These are phyloP conservation scores for Lepidocyrtoides sp. DNA, from an alignment of 2,888 invertebrate species.

Conservation along the genomic window DNA sequence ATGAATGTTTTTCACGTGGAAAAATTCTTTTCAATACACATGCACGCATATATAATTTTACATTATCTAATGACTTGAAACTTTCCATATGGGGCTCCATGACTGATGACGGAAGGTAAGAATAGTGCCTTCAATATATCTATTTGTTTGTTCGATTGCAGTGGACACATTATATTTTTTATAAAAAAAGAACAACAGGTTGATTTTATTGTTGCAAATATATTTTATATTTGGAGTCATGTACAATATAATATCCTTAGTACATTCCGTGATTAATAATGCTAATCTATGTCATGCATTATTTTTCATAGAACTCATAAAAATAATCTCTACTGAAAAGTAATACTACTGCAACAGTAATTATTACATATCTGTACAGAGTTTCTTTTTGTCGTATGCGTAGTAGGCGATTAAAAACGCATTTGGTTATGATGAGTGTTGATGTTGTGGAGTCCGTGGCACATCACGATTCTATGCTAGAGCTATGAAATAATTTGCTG, in stretches of 20 bases:
- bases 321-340: conserved; percentile 41
- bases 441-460: conserved; percentile 85
- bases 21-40: neutral
- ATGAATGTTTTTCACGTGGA: neutral
- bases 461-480: conserved; percentile 68
- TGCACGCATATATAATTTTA: neutral
- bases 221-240: conserved; percentile 20
- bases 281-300: conserved; percentile 57
- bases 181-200: conserved; percentile 41
- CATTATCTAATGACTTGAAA: conserved; percentile 13
- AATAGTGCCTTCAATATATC: conserved; percentile 48
- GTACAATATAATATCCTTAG: conserved; percentile 51
- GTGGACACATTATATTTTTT: conserved; percentile 34
- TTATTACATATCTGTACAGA: conserved; percentile 7
- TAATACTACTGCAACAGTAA: conserved; percentile 47
- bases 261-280: conserved; percentile 72
- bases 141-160: conserved; percentile 55
- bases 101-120: conserved; percentile 62
- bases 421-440: conserved; percentile 64
- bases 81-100: neutral
- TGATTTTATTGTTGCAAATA: conserved; percentile 25
- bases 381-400: conserved; percentile 45
- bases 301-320: conserved; percentile 60
- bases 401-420: conserved; percentile 58
- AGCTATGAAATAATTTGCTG: conserved; percentile 67